Base-by-base conservation (phyloP, 2,888 invertebrate species). In the Drosophila ezoana region DNA sequence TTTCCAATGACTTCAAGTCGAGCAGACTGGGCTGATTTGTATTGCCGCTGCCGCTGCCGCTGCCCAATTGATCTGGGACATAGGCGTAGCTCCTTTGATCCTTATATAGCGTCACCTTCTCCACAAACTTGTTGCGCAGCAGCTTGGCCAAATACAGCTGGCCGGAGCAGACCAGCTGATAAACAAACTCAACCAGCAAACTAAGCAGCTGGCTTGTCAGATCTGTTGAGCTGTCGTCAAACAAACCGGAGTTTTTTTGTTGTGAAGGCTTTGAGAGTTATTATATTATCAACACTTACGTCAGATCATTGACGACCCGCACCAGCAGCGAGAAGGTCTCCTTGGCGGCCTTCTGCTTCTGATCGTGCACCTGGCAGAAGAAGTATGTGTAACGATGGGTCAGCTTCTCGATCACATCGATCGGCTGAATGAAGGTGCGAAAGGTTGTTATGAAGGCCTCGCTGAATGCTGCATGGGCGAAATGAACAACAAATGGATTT, bases 391-490 rank as follows among this genome's bases (percentile, higher is more conserved):
- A 92, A 52, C 92, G 91, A 90, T 96, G 95, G 90, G 97, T 95
- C 61, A 99, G 93, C 90, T 98, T 97, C 89, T 95, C 95, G 79
- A 98, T 95, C 79, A 99, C 94, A 79, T 96, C 97, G 89, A 95
- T 93, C 23, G 99, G 98, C 67, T 96, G 94, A 91, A 99, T 96
- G 93, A 99, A 98, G 70, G 98, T 99, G 82, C 99, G 95, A 93
- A 99, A 99, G 68, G 99, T 99, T 58, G 98, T 98, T 83, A 99
- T 94, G 93, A 99, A 99, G 75, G 99, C 99, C 94, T 99, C 99
- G 94, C 92, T 91, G 78, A 92, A 92, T 66, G 91, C 92, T 92
- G 78, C 79, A 72, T 47, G 66, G 64, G 72, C 57, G 41, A 60
- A 65, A 82, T 85, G 82, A 40, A 70, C 47, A 76, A 58, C 61